phyloP scores from a whole-genome alignment of 2,113 vertebrate species.

The Notarius lentiginosus region DNA sequence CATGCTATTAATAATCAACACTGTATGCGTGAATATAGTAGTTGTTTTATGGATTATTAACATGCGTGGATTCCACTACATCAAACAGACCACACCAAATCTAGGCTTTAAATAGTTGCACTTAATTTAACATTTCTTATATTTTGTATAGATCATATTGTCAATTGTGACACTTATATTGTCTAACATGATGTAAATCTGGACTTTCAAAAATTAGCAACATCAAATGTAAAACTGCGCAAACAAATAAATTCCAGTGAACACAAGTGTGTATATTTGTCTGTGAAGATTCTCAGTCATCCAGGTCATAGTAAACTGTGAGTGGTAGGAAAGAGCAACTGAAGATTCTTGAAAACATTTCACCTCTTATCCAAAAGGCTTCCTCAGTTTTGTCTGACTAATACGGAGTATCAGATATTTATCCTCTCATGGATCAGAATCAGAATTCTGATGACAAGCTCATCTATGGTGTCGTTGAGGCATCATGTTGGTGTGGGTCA shows the following conservation, averaged over 20 bases:
- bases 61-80: not conserved
- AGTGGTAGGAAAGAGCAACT: no score
- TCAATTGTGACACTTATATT: slow-evolving; percentile 33
- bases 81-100: slow-evolving; percentile 8
- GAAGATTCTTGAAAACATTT: no score
- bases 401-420: no score
- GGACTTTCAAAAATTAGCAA: slow-evolving; percentile 43
- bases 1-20: not conserved
- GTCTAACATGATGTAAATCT: slow-evolving; percentile 47
- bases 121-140: slow-evolving; percentile 39
- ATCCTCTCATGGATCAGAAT: no score
- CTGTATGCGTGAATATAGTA: not conserved
- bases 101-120: slow-evolving; percentile 39
- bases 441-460: no score
- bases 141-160: slow-evolving; percentile 50
- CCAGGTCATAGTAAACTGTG: no score
- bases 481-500: no score
- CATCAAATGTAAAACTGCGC: slow-evolving; percentile 40
- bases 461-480: no score
- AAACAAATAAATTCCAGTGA: slow-evolving; percentile 44
- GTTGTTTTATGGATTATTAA: not conserved
- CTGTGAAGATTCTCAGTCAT: no score
- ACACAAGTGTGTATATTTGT: slow-evolving; percentile 39
- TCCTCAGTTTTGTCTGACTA: no score
- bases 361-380: no score